Conservation (phyloP, 2,797 vertebrate species). For the Streptopelia turtur region DNA sequence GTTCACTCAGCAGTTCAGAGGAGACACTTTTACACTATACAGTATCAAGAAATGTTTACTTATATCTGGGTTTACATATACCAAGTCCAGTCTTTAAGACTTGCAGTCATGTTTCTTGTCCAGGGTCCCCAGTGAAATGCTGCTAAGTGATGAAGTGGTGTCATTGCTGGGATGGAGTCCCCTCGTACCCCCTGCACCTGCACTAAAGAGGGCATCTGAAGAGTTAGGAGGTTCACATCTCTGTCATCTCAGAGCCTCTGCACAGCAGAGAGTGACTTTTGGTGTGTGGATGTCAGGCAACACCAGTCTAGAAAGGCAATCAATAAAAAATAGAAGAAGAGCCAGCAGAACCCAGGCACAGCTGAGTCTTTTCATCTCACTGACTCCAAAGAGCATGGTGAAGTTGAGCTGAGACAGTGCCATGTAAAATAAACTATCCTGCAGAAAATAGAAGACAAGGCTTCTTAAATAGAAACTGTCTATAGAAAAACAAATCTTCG, state of each 20-base stretch:
- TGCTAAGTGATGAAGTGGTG: background rate
- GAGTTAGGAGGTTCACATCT: background rate
- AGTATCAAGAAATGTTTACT: background rate
- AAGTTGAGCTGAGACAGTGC: background rate
- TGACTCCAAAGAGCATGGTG: slow-evolving; percentile 25
- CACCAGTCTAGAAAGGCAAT: slow-evolving; percentile 7
- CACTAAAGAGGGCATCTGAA: background rate
- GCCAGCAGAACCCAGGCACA: background rate
- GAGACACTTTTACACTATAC: background rate
- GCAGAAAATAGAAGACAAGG: background rate
- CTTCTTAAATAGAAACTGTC: background rate
- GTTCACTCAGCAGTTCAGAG: background rate
- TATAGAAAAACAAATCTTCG: background rate
- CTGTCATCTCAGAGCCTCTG: background rate
- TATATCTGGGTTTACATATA: background rate
- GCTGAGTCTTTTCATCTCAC: slow-evolving; percentile 25
- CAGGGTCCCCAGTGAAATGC: background rate
- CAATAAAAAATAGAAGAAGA: slow-evolving; percentile 15
- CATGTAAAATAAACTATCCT: background rate
- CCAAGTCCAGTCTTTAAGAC: background rate
- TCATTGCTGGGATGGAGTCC: background rate
- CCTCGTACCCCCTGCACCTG: background rate
- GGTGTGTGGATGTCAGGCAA: background rate
- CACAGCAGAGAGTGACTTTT: background rate
- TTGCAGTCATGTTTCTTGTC: background rate